Conservation (phyloP, 2,113 vertebrate genomes). For the Syngnathus typhle region DNA sequence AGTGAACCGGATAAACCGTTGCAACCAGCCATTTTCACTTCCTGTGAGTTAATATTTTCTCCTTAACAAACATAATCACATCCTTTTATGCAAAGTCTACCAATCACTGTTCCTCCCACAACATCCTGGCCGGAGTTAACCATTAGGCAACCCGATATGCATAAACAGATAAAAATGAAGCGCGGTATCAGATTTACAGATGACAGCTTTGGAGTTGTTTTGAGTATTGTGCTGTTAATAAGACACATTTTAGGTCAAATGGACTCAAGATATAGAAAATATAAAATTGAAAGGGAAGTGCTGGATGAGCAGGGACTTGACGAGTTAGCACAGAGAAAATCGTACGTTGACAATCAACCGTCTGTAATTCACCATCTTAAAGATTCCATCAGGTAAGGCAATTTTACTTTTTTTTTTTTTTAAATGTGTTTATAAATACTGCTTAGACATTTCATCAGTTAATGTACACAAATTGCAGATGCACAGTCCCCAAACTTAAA, state of each 20-base stretch:
- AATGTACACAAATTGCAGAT: constrained; percentile 58
- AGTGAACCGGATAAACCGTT: constrained; percentile 26
- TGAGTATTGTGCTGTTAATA: background rate
- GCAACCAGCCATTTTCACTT: constrained; percentile 12
- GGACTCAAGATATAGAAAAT: constrained; percentile 43
- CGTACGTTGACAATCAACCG: constrained; percentile 25
- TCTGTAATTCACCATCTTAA: constrained; percentile 51
- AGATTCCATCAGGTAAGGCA: constrained; percentile 62
- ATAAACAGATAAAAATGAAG: constrained; percentile 10
- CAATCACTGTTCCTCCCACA: constrained; percentile 13
- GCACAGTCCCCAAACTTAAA: constrained; percentile 70
- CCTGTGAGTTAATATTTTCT: constrained; percentile 31
- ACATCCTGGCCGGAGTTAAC: constrained; percentile 49
- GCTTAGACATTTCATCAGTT: background rate
- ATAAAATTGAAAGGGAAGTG: constrained; percentile 62
- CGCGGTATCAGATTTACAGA: background rate
- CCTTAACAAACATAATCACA: constrained; percentile 14
- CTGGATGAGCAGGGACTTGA: constrained; percentile 81
- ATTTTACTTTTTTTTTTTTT: background rate
- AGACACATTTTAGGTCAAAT: constrained; percentile 27
- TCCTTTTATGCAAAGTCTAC: background rate
- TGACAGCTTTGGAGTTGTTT: background rate
- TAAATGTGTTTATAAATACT: background rate
- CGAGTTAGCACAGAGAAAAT: constrained; percentile 66
- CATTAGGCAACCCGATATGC: constrained; percentile 41